Evolutionary conservation across 2,888 invertebrate genomes (phyloP), one percentile per base, ranked within the genome.

Genomic region (Muscina levida): DNA sequence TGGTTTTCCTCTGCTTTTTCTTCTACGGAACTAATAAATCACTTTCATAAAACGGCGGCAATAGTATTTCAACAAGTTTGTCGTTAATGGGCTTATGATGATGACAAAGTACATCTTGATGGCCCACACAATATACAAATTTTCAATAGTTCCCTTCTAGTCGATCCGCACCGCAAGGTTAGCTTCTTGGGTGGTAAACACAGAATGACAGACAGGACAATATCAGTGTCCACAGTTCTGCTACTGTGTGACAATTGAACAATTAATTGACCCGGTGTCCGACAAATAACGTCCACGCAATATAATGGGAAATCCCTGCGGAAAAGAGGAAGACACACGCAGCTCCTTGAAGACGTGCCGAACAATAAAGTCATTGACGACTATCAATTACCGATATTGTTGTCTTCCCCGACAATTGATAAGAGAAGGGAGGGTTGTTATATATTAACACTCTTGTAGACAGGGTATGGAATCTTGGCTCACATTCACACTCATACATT

Each of bases 51-150:
- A 68, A 72, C 68, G 74, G 81, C 72, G 77, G 81, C 81, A 77
- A 81, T 75, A 65, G 72, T 57, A 72, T 81, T 81, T 81, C 81
- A 81, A 81, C 81, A 81, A 74, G 68, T 81, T 77, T 77, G 74
- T 77, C 74, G 81, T 77, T 77, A 75, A 75, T 75, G 77, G 70
- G 31, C 72, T 62, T 48, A 68, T 80, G 79, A 76, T 72, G 53
- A 53, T 68, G 68, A 81, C 77, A 81, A 81, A 81, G 74, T 81
- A 39, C n/a, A 37, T 62, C 39, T 62, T 42, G 62, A 42, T 22
- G 39, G 62, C 62, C 62, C 62, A 62, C 62, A 62, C 62, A 62
- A 62, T 39, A 62, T 39, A 62, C 62, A 62, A 62, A 17, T 42
- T 22, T 19, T 62, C 59, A 37, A 13, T 37, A 17, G 31, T 48